A percentile compares a stretch with the other conserved stretches of the same genome.
Conservation (phyloP, 2,888 invertebrate genomes). For the Ophioninae sp. region DNA sequence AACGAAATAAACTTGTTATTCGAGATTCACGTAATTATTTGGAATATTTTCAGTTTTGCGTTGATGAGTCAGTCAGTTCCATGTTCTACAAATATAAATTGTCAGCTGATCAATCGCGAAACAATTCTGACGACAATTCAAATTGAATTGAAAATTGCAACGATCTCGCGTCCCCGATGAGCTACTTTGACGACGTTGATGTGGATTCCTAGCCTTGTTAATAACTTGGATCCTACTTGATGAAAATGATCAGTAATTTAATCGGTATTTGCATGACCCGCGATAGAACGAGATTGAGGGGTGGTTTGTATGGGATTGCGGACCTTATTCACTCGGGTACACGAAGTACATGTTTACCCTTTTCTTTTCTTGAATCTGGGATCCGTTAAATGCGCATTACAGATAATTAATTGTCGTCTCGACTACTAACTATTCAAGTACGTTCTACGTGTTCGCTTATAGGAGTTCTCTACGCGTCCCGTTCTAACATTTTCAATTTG, state of each 20-base stretch:
- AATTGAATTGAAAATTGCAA: background rate
- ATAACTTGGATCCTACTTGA: background rate
- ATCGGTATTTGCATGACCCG: constrained; percentile 42
- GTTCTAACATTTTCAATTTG: constrained; percentile 57
- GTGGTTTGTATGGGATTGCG: constrained; percentile 47
- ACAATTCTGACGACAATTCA: background rate
- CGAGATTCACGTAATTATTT: too few relatives aligned
- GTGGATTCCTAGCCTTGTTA: background rate
- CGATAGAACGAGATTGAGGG: constrained; percentile 64
- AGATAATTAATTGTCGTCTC: constrained; percentile 63
- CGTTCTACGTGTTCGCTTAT: constrained; percentile 47
- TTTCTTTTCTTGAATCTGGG: constrained; percentile 29
- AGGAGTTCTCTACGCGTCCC: constrained; percentile 59
- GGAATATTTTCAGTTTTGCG: too few relatives aligned
- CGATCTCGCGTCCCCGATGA: background rate
- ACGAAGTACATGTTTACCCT: constrained; percentile 17
- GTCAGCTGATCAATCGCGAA: background rate
- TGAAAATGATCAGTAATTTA: background rate
- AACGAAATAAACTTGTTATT: too few relatives aligned
- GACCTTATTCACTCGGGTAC: constrained; percentile 68
- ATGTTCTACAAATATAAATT: background rate
- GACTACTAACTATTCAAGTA: constrained; percentile 58
- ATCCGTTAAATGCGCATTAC: constrained; percentile 52
- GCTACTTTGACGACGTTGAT: background rate
- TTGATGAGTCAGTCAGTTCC: too few relatives aligned